Evolutionary conservation across 1,140 invertebrate species (phyloP), one percentile per base, ranked within the genome.

Genomic region (Drosophila chauvacae): DNA sequence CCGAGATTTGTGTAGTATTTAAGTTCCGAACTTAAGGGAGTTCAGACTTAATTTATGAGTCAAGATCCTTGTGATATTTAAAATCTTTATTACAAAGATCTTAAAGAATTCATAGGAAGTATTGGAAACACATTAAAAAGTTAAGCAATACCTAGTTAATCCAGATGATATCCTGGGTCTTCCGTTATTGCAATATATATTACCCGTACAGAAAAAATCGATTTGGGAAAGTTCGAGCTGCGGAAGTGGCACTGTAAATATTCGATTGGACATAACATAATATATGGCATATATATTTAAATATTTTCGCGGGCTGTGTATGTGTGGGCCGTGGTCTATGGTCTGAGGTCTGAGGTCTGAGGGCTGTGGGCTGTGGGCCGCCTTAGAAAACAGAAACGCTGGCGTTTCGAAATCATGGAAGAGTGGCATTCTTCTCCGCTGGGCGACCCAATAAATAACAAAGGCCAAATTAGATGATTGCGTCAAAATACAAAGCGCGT

Each of bases 401-500:
- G 5, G 26, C 57, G 13, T 33, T 50, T 70, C 51, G 65, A 68
- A 59, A 84, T 83, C 81, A 66, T 77, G 85, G 70, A 88, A 83
- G 80, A 88, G 80, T 77, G 70, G 42, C 76, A 88, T 87, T 87
- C 84, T 87, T 75, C 79, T 61, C 28, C n/a, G 45, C 28, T 53
- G 63, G 63, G 66, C 60, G 76, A 83, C 80, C 84, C 66, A 86
- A 87, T 86, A 88, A 60, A 66, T 48, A 80, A 50, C 73, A 81
- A 68, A 65, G 70, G 81, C 80, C 81, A 63, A 76, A 79, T 80
- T 77, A 83, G 84, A 82, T 58, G 65, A 88, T 87, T 87, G 84
- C 84, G 80, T 77, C 76, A 87, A 69, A 48, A 59, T 47, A 45
- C 77, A 51, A 65, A 65, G 47, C 81, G 65, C 69, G 79, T 72